Evolutionary conservation across 2,888 invertebrate species (phyloP).

Genomic region (Panzeria rudis): DNA sequence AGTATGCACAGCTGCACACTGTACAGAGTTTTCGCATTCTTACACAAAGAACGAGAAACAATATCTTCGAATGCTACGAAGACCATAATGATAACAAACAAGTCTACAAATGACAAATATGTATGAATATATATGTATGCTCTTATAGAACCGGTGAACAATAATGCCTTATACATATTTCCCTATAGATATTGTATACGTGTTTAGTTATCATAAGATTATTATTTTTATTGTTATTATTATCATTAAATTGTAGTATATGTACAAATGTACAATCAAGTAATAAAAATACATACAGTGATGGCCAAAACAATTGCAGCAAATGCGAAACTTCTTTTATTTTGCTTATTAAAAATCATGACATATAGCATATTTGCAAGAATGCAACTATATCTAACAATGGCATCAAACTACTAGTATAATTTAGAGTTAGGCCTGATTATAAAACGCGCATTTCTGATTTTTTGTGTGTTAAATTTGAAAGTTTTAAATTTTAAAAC

Average conservation of each 20-base stretch:
- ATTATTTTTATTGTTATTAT: constrained; percentile 20
- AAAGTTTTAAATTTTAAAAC: too few species aligned
- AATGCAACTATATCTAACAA: too few species aligned
- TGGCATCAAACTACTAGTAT: too few species aligned
- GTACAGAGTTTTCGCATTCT: background rate
- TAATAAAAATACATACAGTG: background rate
- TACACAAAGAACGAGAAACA: background rate
- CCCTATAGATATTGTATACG: constrained; percentile 35
- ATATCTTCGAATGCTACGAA: constrained; percentile 28
- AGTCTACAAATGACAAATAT: constrained; percentile 4
- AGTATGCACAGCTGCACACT: background rate
- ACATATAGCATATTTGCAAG: too few species aligned
- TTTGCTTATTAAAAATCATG: too few species aligned
- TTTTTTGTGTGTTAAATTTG: too few species aligned
- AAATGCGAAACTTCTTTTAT: too few species aligned
- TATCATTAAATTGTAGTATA: constrained; percentile 45
- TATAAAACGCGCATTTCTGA: too few species aligned
- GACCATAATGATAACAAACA: constrained; percentile 32
- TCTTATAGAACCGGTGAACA: constrained; percentile 12
- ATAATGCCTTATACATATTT: constrained; percentile 33
- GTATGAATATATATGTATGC: too few species aligned
- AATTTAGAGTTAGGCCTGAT: too few species aligned
- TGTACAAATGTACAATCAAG: background rate
- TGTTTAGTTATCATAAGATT: constrained; percentile 49
- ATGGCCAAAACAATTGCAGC: too few species aligned